A percentile compares a stretch with the other conserved stretches of the same genome.
These are phyloP conservation scores for Piscicola geometra DNA, from an alignment of 2,888 invertebrate species.

Conservation along the genomic window DNA sequence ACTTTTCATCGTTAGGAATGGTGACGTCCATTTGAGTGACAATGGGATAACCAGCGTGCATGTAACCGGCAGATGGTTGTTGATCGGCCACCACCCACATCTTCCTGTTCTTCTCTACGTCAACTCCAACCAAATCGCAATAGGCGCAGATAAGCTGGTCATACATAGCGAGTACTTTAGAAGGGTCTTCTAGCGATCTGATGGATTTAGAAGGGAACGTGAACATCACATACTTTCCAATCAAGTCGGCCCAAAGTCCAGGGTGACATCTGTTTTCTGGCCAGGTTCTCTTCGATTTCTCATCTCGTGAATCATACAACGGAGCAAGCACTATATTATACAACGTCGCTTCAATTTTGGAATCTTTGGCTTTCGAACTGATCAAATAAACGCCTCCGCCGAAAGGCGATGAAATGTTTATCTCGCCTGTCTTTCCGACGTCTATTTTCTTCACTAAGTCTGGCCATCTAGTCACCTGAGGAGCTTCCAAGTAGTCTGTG, in stretches of 20 bases:
- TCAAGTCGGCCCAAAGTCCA: constrained; percentile 45
- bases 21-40: constrained; percentile 43
- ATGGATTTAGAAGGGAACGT: constrained; percentile 43
- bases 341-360: constrained; percentile 23
- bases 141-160: constrained; percentile 41
- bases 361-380: constrained; percentile 14
- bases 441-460: constrained; percentile 11
- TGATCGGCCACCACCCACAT: constrained; percentile 42
- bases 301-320: constrained; percentile 26
- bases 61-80: constrained; percentile 42
- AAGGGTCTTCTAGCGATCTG: constrained; percentile 39
- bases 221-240: constrained; percentile 41
- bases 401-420: constrained; percentile 24
- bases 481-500: constrained; percentile 39
- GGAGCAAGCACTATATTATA: constrained; percentile 37
- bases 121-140: constrained; percentile 40
- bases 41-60: constrained; percentile 47
- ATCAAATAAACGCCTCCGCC: constrained; percentile 39
- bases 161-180: constrained; percentile 39
- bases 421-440: neutral
- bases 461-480: constrained; percentile 38
- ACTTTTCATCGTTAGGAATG: constrained; percentile 31
- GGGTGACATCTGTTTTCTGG: constrained; percentile 31
- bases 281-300: constrained; percentile 33
- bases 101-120: constrained; percentile 16